A percentile compares a stretch with the other conserved stretches of the same genome.
phyloP scores from a whole-genome alignment of 1,140 invertebrate genomes.

The Anoplophora glabripennis region DNA sequence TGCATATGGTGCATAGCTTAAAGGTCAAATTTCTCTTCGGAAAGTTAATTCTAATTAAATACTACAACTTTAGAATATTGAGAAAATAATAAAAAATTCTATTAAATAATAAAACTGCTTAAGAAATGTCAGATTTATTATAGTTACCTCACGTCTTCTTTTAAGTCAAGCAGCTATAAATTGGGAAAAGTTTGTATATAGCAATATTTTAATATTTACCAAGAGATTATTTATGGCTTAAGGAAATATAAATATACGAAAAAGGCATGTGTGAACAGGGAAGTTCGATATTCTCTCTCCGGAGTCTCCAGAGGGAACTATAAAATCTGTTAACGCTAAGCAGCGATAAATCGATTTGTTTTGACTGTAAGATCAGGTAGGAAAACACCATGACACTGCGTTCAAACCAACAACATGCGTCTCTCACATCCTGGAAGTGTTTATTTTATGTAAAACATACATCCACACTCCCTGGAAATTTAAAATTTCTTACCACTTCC shows the following conservation, averaged over 20 bases:
- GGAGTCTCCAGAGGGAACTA: constrained; percentile 15
- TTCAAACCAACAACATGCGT: constrained; percentile 15
- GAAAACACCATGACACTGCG: constrained; percentile 21
- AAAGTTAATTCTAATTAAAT: no score
- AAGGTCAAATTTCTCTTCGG: no score
- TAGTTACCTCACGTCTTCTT: no score
- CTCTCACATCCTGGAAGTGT: constrained; percentile 7
- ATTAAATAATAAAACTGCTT: no score
- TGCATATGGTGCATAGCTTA: no score
- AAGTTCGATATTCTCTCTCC: background rate
- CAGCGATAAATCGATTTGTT: constrained; percentile 33
- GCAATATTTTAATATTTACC: background rate
- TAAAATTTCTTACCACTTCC: no score
- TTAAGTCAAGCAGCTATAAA: no score
- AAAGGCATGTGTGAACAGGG: background rate
- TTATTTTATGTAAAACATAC: constrained; percentile 11
- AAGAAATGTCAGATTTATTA: no score
- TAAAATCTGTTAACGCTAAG: constrained; percentile 26
- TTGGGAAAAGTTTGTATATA: no score
- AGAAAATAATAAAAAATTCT: no score
- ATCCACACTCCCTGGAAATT: background rate
- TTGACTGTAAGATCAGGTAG: constrained; percentile 32
- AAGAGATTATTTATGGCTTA: background rate
- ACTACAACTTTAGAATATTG: no score
- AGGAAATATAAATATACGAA: background rate